Conservation (phyloP, 1,140 invertebrate species). For the Drosophila trapezifrons region DNA sequence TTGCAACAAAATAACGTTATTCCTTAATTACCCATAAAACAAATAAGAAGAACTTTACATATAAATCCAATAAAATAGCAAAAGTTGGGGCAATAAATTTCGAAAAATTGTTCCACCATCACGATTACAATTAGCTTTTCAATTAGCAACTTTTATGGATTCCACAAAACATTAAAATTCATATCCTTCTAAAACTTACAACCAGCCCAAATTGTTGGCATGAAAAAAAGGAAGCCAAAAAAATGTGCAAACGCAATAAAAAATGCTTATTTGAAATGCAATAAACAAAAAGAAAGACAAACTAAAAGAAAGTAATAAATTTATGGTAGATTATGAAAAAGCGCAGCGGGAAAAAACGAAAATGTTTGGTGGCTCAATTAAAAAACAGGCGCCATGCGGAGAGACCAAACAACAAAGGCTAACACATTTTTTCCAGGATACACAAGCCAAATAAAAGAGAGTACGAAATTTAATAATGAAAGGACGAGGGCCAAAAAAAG, state of each 20-base stretch:
- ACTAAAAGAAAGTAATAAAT: constrained; percentile 67
- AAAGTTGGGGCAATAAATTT: constrained; percentile 2
- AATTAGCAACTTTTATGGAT: constrained; percentile 45
- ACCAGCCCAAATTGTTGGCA: constrained; percentile 3
- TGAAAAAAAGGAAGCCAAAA: neutral
- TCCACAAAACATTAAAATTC: constrained; percentile 41
- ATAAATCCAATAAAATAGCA: constrained; percentile 4
- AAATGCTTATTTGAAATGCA: constrained; percentile 44
- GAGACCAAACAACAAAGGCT: constrained; percentile 66
- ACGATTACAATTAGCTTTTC: constrained; percentile 23
- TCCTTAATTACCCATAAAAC: neutral
- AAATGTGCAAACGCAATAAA: constrained; percentile 18
- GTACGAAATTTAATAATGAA: constrained; percentile 77
- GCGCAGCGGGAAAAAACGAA: constrained; percentile 12
- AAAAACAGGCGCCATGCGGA: constrained; percentile 46
- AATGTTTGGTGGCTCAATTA: constrained; percentile 60
- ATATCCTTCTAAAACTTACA: constrained; percentile 47
- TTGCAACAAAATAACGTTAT: too few species aligned
- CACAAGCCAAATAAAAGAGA: constrained; percentile 39
- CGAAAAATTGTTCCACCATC: neutral
- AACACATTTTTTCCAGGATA: constrained; percentile 65
- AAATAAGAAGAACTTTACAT: neutral
- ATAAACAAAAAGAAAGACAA: constrained; percentile 43
- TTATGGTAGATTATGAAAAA: constrained; percentile 68
- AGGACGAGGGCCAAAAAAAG: constrained; percentile 24